Evolutionary conservation across 2,888 invertebrate genomes (phyloP).

Genomic region (Cistogaster globosa): DNA sequence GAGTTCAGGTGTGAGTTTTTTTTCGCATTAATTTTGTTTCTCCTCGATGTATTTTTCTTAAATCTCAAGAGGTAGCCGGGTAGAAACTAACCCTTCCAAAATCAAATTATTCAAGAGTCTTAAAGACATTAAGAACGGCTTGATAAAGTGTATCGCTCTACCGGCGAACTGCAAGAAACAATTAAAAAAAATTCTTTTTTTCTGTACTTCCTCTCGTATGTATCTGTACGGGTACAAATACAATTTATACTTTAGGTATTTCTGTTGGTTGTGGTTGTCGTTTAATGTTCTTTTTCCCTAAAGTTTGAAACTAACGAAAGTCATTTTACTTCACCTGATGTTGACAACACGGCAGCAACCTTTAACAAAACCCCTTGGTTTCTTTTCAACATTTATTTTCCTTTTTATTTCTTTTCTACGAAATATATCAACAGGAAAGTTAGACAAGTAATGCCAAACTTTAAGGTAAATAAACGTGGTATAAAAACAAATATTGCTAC

Average conservation of each 20-base stretch:
- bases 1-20: too few relatives aligned
- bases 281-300: not conserved
- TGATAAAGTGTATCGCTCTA: too few relatives aligned
- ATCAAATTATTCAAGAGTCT: too few relatives aligned
- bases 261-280: slow-evolving; percentile 36
- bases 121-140: too few relatives aligned
- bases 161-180: too few relatives aligned
- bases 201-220: not conserved
- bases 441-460: slow-evolving; percentile 21
- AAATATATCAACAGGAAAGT: slow-evolving; percentile 55
- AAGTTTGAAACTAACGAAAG: slow-evolving; percentile 33
- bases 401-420: slow-evolving; percentile 6
- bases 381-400: slow-evolving; percentile 6
- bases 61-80: too few relatives aligned
- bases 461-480: slow-evolving; percentile 49
- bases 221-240: slow-evolving; percentile 31
- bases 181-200: too few relatives aligned
- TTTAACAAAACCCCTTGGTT: slow-evolving; percentile 38
- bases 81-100: too few relatives aligned
- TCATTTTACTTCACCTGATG: slow-evolving; percentile 44
- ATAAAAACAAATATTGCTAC: slow-evolving; percentile 34
- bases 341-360: slow-evolving; percentile 4
- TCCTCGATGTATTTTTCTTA: too few relatives aligned
- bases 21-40: too few relatives aligned
- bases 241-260: not conserved